Base-by-base conservation (phyloP, 2,113 vertebrate genomes). In the Zosterops borbonicus region DNA sequence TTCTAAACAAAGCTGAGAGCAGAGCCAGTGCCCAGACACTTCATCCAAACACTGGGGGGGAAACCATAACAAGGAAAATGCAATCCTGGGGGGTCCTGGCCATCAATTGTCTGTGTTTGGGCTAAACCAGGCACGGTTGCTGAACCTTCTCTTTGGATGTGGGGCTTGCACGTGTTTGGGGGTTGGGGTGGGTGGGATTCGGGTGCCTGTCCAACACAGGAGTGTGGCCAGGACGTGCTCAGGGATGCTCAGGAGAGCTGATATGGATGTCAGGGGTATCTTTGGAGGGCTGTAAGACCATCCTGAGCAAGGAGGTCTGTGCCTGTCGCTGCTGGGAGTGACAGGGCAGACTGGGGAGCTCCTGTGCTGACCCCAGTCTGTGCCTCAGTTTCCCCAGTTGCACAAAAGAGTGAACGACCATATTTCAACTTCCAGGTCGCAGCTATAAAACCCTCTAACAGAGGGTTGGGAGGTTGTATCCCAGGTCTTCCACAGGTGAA, bases 1-100 rank as follows among this genome's bases (percentile, higher is more conserved):
- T 87, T 68, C 50, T 12, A 94, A 96, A 96, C 85, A 95, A 79
- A 69, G 22, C 85, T 74, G 18, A 15, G 90, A 90, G 74, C 41
- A 41, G 64, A 67, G 37, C 55, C 7, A 12, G 63, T 29, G 46
- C 84, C 59, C 84, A 75, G 92, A 96, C 47, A 0, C 65, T 94
- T 88, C 80, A 41, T 83, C 67, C 90, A 95, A 95, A 96, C 91
- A 95, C 33, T 0, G 5, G 29, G 23, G 23, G 31, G 70, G 60
- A 90, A 94, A 64, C 17, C 44, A 42, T 65, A 90, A 83, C 60
- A 80, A 33, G 69, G 31, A 12, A 44, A 91, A 77, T 4, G 65
- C 84, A 84, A 21, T 46, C 59, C 78, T 46, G 50, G 83, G 89
- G 31, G 93, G 92, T 89, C 94, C 50, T 20, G 47, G 46, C 75